Evolutionary conservation across 1,140 invertebrate species (phyloP).

Genomic region (Eumeta japonica): DNA sequence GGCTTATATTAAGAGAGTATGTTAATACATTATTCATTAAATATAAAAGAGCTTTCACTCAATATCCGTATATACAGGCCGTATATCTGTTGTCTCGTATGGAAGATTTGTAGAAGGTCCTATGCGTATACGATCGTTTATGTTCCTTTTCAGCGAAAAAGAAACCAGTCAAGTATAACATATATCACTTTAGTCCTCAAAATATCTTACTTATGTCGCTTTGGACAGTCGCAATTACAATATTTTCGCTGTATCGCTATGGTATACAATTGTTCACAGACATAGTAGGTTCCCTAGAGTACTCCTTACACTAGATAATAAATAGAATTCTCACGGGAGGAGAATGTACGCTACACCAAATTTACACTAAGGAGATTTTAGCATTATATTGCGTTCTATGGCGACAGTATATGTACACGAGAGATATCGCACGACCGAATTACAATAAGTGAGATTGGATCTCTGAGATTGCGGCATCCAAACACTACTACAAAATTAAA

Average conservation of each 20-base stretch:
- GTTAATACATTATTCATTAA: constrained; percentile 47
- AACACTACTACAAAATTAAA: constrained; percentile 30
- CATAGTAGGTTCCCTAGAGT: constrained; percentile 34
- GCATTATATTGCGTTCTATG: constrained; percentile 40
- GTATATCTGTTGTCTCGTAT: constrained; percentile 49
- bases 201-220: constrained; percentile 15
- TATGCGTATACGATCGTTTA: constrained; percentile 52
- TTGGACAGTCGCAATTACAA: constrained; percentile 34
- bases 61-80: constrained; percentile 50
- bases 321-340: constrained; percentile 45
- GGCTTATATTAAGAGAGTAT: constrained; percentile 50
- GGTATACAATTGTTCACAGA: constrained; percentile 54
- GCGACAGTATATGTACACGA: constrained; percentile 34
- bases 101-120: constrained; percentile 42
- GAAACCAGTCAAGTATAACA: no score
- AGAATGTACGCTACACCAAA: constrained; percentile 42
- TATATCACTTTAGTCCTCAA: no score
- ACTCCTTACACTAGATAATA: constrained; percentile 55
- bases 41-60: constrained; percentile 53
- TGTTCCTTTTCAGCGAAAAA: constrained; percentile 43
- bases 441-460: constrained; percentile 45
- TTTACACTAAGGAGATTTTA: constrained; percentile 53
- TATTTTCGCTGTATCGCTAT: constrained; percentile 33
- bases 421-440: constrained; percentile 15
- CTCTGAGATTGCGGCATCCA: constrained; percentile 49